Percentiles rank a stretch among this genome's conserved stretches.
phyloP scores from a whole-genome alignment of 2,113 vertebrate species.

The Himantopus leucocephalus region DNA sequence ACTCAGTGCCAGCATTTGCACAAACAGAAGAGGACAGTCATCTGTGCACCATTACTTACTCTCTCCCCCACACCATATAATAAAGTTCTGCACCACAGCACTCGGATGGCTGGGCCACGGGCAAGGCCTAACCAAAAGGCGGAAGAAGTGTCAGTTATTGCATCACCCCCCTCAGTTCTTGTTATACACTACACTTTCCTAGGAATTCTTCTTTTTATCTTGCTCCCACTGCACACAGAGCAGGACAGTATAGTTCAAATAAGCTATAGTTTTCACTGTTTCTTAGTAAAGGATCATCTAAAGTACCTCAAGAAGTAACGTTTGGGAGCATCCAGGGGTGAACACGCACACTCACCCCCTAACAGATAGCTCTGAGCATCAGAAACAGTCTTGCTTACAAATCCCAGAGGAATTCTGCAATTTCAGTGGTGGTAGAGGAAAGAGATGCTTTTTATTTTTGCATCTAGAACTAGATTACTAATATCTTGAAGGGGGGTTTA shows the following conservation, averaged over 20 bases:
- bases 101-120: fast-evolving
- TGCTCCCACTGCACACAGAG: background rate
- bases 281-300: fast-evolving
- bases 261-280: fast-evolving
- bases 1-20: background rate
- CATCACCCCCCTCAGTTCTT: background rate
- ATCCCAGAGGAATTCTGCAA: background rate
- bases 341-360: no score
- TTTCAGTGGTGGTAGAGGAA: background rate
- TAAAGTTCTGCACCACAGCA: background rate
- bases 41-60: fast-evolving
- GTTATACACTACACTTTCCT: background rate
- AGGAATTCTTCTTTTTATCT: background rate
- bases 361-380: background rate
- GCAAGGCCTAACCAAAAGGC: no score
- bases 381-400: background rate
- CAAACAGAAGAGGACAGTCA: fast-evolving
- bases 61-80: fast-evolving
- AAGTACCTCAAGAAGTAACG: background rate
- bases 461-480: no score
- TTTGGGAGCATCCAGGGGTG: no score
- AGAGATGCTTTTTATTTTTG: no score
- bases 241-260: fast-evolving
- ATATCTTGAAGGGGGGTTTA: background rate
- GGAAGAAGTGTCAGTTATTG: background rate